These are phyloP conservation scores for Hydractinia symbiolongicarpus DNA, from an alignment of 30 jellyfish, hydroid and myxozoan species.

Conservation along the genomic window DNA sequence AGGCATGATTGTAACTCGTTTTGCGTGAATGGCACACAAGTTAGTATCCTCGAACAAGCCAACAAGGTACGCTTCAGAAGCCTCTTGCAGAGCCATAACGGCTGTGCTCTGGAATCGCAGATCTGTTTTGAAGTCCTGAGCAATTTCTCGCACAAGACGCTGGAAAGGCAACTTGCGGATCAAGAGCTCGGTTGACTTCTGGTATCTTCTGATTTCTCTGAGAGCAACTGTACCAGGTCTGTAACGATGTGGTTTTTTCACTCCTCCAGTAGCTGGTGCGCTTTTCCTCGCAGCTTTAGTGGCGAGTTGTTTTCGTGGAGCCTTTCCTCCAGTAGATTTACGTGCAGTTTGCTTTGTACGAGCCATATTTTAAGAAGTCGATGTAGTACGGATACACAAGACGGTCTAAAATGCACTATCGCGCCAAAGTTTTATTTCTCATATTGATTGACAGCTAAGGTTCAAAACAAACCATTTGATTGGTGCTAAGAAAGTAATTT, in stretches of 20 bases:
- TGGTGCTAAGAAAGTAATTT: too few species aligned
- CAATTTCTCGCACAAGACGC: slow-evolving; percentile 97
- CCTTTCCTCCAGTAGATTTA: slow-evolving; percentile 94
- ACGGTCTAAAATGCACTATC: too few species aligned
- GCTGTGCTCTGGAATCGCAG: slow-evolving; percentile 99
- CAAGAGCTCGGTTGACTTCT: slow-evolving; percentile 91
- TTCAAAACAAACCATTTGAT: too few species aligned
- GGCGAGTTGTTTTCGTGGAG: slow-evolving; percentile 94
- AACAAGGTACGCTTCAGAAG: slow-evolving; percentile 97
- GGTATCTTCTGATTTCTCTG: slow-evolving; percentile 92
- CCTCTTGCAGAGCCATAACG: slow-evolving; percentile 96
- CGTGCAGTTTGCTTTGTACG: slow-evolving; percentile 99
- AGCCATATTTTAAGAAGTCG: slow-evolving; percentile 54
- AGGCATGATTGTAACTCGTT: slow-evolving; percentile 98
- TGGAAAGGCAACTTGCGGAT: slow-evolving; percentile 96
- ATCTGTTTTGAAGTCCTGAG: slow-evolving; percentile 98
- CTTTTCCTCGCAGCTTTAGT: slow-evolving; percentile 96
- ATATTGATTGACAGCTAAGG: too few species aligned
- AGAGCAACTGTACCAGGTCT: slow-evolving; percentile 99
- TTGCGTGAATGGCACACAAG: slow-evolving; percentile 98
- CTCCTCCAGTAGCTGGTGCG: slow-evolving; percentile 97
- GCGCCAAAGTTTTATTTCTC: too few species aligned
- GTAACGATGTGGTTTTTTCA: slow-evolving; percentile 91
- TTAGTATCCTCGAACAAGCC: slow-evolving; percentile 98
- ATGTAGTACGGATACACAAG: too few species aligned